Evolutionary conservation across 2,797 vertebrate genomes (phyloP).

Genomic region (Buphagus erythrorhynchus): DNA sequence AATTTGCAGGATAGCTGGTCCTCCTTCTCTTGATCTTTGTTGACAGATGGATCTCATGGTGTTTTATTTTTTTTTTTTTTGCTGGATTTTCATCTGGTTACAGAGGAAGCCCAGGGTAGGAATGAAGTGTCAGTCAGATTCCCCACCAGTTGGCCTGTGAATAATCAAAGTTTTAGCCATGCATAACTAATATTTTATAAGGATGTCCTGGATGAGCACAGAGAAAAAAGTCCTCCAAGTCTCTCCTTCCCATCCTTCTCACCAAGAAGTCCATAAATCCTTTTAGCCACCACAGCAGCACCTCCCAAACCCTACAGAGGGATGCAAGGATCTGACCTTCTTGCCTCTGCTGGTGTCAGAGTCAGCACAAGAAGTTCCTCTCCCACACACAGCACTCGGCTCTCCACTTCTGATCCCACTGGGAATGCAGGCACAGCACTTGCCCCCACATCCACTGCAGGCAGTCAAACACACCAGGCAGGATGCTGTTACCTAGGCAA

Average conservation of each 20-base stretch:
- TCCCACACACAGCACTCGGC: constrained; percentile 18
- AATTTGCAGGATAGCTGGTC: background rate
- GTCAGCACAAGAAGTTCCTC: background rate
- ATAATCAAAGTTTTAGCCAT: background rate
- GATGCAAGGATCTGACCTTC: background rate
- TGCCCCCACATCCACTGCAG: constrained; percentile 45
- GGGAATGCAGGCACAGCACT: constrained; percentile 63
- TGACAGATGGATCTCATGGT: background rate
- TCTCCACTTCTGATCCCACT: constrained; percentile 48
- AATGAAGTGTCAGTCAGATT: background rate
- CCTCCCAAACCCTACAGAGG: background rate
- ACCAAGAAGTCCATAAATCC: background rate
- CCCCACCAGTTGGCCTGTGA: background rate
- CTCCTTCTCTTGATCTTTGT: background rate
- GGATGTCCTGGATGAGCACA: rapidly evolving
- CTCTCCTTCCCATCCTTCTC: background rate
- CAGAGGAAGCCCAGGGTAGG: background rate
- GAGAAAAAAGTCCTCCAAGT: background rate
- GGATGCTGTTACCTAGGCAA: constrained; percentile 72
- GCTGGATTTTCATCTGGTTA: background rate
- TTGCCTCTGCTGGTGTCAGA: background rate
- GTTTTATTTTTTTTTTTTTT: background rate
- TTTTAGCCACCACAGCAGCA: background rate
- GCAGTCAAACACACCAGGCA: constrained; percentile 40
- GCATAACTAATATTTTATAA: background rate